These are phyloP conservation scores for Cancer borealis DNA, from an alignment of 2,888 invertebrate species.

Conservation along the genomic window DNA sequence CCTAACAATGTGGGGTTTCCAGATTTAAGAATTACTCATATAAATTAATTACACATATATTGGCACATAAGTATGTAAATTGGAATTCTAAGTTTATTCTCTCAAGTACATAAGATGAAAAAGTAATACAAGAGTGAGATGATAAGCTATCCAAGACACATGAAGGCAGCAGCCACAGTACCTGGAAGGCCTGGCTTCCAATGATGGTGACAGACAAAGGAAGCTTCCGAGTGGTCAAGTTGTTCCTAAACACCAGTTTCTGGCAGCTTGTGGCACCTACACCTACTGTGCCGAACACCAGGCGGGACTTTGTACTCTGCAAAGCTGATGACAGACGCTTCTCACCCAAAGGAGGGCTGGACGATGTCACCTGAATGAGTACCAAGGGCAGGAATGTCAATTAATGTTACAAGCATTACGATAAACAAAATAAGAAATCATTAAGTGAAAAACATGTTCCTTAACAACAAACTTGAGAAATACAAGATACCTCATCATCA, in stretches of 20 bases:
- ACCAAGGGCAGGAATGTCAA: not conserved
- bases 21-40: not conserved
- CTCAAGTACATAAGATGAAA: not conserved
- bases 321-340: conserved; percentile 45
- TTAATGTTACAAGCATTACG: no score
- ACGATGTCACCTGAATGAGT: not conserved
- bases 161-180: not conserved
- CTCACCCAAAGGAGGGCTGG: conserved; percentile 38
- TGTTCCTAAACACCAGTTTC: conserved; percentile 59
- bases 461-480: no score
- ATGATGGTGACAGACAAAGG: conserved; percentile 43
- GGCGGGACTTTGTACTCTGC: conserved; percentile 56
- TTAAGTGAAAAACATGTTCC: no score
- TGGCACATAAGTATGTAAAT: no score
- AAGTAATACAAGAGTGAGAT: not conserved
- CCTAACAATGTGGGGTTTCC: not conserved
- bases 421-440: no score
- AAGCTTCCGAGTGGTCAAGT: conserved; percentile 49
- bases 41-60: no score
- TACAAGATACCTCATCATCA: no score
- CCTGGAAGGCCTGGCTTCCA: conserved; percentile 60
- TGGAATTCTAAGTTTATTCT: no score
- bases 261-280: conserved; percentile 52
- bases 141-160: not conserved
- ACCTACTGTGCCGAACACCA: conserved; percentile 62